Percentiles rank a stretch among this genome's conserved stretches.
Evolutionary conservation across 2,113 vertebrate genomes (phyloP).

Genomic region (Tenebrosternarchus preto): DNA sequence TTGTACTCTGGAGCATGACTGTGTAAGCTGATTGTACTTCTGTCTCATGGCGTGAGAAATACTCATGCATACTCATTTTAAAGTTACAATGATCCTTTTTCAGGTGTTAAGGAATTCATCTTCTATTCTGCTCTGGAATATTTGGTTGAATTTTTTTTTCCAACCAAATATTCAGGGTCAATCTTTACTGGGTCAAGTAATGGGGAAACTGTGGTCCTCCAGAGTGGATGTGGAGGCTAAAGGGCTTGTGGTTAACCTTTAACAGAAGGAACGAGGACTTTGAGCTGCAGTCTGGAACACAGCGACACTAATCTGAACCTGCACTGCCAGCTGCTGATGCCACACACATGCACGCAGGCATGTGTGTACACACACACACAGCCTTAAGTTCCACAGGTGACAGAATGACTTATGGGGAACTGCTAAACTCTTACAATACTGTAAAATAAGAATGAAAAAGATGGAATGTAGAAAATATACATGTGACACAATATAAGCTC

Average conservation of each 20-base stretch:
- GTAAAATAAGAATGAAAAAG: too few relatives aligned
- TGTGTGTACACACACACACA: not conserved
- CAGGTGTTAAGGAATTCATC: too few relatives aligned
- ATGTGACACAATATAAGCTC: not conserved
- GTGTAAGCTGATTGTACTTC: not conserved
- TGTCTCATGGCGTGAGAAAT: not conserved
- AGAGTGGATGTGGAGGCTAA: not conserved
- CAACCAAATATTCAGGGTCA: not conserved
- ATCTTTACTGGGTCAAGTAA: not conserved
- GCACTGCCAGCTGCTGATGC: not conserved
- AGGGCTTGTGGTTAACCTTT: constrained; percentile 41
- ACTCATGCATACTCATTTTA: too few relatives aligned
- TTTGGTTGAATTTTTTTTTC: too few relatives aligned
- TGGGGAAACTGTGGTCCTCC: too few relatives aligned
- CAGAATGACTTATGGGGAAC: too few relatives aligned
- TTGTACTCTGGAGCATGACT: not conserved
- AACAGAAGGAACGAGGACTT: constrained; percentile 39
- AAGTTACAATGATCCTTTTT: too few relatives aligned
- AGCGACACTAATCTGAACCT: constrained; percentile 10
- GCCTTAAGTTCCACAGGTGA: too few relatives aligned
- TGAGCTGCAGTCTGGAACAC: constrained; percentile 23
- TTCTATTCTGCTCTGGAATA: too few relatives aligned
- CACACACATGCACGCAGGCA: not conserved
- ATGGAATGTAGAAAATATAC: too few relatives aligned
- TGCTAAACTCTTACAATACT: too few relatives aligned